Percentiles rank a stretch among this genome's conserved stretches.
Evolutionary conservation across 2,113 vertebrate genomes (phyloP).

Genomic region (Anseranas semipalmata): DNA sequence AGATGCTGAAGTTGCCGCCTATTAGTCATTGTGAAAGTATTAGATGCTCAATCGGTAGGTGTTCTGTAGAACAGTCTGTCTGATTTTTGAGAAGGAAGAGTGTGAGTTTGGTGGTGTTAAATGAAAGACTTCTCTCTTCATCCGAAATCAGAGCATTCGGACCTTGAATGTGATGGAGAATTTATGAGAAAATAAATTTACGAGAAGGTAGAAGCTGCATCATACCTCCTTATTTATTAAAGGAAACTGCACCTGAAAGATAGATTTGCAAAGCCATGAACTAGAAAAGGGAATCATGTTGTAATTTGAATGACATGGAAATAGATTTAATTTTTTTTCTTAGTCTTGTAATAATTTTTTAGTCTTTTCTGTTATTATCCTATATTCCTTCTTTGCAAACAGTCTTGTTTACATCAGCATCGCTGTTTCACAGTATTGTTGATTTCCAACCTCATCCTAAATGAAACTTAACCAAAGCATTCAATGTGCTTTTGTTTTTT

Average conservation of each 20-base stretch:
- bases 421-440: neutral
- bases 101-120: neutral
- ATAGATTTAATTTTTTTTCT: neutral
- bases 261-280: neutral
- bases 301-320: neutral
- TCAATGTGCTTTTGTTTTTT: neutral
- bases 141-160: neutral
- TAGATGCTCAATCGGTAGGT: slow-evolving; percentile 84
- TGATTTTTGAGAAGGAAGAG: neutral
- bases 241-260: neutral
- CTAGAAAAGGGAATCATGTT: neutral
- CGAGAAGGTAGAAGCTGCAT: neutral
- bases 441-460: neutral
- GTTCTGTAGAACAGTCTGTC: neutral
- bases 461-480: neutral
- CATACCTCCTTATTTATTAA: neutral
- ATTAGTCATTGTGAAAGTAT: slow-evolving; percentile 87
- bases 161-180: neutral
- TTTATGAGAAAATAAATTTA: neutral
- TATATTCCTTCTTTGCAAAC: neutral
- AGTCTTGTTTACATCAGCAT: neutral
- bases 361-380: neutral
- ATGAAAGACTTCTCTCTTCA: neutral
- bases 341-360: neutral
- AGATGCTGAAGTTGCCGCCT: slow-evolving; percentile 91